phyloP scores from a whole-genome alignment of 2,888 invertebrate species.

The Aleiodes leptofemur region DNA sequence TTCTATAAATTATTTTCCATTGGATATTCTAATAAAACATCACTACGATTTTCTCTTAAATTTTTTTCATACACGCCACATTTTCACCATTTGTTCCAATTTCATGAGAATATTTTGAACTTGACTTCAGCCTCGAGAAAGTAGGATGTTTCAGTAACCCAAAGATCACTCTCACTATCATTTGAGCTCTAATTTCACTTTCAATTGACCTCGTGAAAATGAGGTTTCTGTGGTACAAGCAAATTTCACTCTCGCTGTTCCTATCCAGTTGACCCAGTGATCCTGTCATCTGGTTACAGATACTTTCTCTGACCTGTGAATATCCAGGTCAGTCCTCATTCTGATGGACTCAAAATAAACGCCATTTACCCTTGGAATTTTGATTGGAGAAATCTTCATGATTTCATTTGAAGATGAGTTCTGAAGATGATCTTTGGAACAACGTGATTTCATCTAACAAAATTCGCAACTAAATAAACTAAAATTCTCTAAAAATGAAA shows the following conservation, averaged over 20 bases:
- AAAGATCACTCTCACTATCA: constrained; percentile 33
- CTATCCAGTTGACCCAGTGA: constrained; percentile 39
- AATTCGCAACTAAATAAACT: no score
- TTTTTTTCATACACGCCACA: no score
- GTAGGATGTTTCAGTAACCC: not conserved
- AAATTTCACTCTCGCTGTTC: constrained; percentile 58
- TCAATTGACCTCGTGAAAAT: constrained; percentile 44
- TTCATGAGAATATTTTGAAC: not conserved
- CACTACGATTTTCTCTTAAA: no score
- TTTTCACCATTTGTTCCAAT: not conserved
- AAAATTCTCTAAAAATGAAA: no score
- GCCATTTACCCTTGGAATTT: not conserved
- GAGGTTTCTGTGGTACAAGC: constrained; percentile 32
- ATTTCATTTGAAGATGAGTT: no score
- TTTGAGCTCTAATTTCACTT: constrained; percentile 30
- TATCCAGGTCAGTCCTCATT: constrained; percentile 5
- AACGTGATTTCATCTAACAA: no score
- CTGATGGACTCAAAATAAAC: not conserved
- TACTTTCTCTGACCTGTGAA: constrained; percentile 23
- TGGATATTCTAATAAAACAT: no score
- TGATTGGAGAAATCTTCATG: not conserved
- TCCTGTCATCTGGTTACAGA: constrained; percentile 55
- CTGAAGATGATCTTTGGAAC: no score
- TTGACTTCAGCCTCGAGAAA: constrained; percentile 13
- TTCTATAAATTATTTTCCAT: no score